A percentile compares a stretch with the other conserved stretches of the same genome.
These are phyloP conservation scores for Tenebrio molitor DNA, from an alignment of 1,140 invertebrate genomes.

Conservation along the genomic window DNA sequence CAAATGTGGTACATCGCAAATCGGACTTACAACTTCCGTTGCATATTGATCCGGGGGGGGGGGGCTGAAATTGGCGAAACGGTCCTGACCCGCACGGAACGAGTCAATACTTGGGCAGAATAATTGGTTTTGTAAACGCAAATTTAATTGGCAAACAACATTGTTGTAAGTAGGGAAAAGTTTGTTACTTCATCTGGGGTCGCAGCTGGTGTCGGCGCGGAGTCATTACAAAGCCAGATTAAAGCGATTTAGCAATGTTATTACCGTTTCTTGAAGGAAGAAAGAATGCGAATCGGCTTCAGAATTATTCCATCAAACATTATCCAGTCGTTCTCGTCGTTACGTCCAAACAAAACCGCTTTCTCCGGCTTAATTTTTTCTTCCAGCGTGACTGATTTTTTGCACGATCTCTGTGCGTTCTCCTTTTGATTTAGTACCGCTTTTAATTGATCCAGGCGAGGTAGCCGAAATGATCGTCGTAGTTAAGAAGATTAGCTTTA, in stretches of 20 bases:
- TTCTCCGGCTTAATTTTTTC: too few relatives aligned
- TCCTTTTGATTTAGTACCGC: neutral
- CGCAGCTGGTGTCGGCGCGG: conserved; percentile 38
- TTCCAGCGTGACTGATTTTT: too few relatives aligned
- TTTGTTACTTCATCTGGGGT: conserved; percentile 10
- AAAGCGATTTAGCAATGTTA: conserved; percentile 54
- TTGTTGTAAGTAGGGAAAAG: conserved; percentile 24
- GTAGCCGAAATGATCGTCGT: neutral
- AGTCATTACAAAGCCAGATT: conserved; percentile 53
- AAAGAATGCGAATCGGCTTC: conserved; percentile 11
- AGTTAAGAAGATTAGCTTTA: conserved; percentile 12
- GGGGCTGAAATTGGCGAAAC: too few relatives aligned
- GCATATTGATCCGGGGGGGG: conserved; percentile 26
- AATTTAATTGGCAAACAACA: conserved; percentile 16
- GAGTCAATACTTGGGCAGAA: too few relatives aligned
- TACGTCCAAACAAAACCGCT: too few relatives aligned
- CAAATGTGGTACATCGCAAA: conserved; percentile 18
- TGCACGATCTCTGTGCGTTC: neutral
- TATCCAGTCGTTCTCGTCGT: too few relatives aligned
- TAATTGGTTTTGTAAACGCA: too few relatives aligned
- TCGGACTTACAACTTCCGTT: conserved; percentile 1
- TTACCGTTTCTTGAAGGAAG: conserved; percentile 39
- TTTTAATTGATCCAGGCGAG: neutral
- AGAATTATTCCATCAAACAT: neutral
- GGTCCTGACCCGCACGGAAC: too few relatives aligned